Percentiles rank a stretch among this genome's conserved stretches.
phyloP scores from a whole-genome alignment of 2,113 vertebrate species.

The Taxidea taxus region DNA sequence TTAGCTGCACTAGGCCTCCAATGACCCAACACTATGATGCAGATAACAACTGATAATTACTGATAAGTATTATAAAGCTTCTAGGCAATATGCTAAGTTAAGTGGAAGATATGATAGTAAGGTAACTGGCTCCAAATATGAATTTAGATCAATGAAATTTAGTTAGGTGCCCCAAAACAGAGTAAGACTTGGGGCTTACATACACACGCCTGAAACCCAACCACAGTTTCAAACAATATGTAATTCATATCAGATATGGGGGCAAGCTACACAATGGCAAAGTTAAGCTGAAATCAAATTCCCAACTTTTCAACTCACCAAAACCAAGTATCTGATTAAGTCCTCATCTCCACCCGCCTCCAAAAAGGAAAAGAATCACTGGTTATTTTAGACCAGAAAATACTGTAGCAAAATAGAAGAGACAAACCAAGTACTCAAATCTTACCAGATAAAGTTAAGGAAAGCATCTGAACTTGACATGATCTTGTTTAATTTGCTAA shows the following conservation, averaged over 20 bases:
- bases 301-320: not conserved
- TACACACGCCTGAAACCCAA: not conserved
- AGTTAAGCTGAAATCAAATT: not conserved
- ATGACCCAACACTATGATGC: not conserved
- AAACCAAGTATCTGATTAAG: slow-evolving; percentile 23
- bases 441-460: not conserved
- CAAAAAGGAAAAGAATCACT: not conserved
- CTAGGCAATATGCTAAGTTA: not conserved
- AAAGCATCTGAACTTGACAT: not conserved
- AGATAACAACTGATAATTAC: not conserved
- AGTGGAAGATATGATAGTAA: not conserved
- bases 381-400: slow-evolving; percentile 27
- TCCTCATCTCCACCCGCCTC: not conserved
- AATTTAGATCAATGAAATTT: slow-evolving; percentile 22
- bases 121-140: not conserved
- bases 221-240: not conserved
- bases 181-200: not conserved
- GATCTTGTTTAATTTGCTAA: not conserved
- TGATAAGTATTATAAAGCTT: not conserved
- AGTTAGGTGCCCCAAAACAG: not conserved
- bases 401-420: not conserved
- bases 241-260: not conserved
- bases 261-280: not conserved
- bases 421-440: not conserved
- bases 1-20: not conserved